phyloP scores from a whole-genome alignment of 2,113 vertebrate species.

The Calypte anna region DNA sequence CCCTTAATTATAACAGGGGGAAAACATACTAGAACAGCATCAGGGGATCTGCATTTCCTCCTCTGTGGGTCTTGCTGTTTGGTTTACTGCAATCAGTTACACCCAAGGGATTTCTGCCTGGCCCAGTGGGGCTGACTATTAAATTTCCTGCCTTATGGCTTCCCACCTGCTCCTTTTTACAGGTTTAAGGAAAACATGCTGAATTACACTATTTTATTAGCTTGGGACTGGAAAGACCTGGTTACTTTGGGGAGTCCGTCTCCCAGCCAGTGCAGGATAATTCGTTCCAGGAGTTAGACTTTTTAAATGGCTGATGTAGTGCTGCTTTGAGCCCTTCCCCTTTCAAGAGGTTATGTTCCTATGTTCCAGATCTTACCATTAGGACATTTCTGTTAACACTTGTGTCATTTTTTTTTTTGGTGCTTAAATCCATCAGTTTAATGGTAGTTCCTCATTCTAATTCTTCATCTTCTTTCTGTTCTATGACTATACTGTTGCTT shows the following conservation, averaged over 20 bases:
- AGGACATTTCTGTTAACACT: not conserved
- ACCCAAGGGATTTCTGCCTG: not conserved
- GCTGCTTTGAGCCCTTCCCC: not conserved
- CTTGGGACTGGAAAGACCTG: not conserved
- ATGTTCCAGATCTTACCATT: not conserved
- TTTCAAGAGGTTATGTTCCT: not conserved
- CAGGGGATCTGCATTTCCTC: not conserved
- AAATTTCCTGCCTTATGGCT: not conserved
- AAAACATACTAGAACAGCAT: not conserved
- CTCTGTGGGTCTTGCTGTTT: not conserved
- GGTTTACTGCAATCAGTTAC: not conserved
- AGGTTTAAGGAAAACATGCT: not conserved
- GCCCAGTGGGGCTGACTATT: not conserved
- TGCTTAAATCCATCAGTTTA: not conserved
- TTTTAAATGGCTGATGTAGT: not conserved
- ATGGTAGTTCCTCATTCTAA: not conserved
- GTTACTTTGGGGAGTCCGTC: not conserved
- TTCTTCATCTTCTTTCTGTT: not conserved
- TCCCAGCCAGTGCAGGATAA: not conserved
- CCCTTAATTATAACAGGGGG: rapidly evolving
- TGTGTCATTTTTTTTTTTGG: not conserved
- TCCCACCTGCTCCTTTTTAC: not conserved
- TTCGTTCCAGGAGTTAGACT: not conserved
- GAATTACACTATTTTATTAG: not conserved
- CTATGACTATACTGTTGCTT: not conserved